phyloP scores from a whole-genome alignment of 2,888 invertebrate species.

The Coleophora flavipennella region DNA sequence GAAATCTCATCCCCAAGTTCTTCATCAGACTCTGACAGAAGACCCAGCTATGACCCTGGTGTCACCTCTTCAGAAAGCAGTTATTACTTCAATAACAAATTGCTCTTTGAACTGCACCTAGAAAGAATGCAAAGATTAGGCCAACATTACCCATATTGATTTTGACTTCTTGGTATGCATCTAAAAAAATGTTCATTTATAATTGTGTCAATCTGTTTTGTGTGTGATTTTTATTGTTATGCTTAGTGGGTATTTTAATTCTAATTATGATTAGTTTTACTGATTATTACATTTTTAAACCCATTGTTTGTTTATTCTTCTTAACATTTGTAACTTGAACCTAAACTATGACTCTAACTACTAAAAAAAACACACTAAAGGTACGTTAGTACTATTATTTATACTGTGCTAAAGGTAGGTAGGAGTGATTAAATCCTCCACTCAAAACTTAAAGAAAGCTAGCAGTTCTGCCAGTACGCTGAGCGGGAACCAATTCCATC shows the following conservation, averaged over 20 bases:
- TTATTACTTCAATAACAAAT: constrained; percentile 89
- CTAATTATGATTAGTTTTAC: not conserved
- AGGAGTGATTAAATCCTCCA: too few species aligned
- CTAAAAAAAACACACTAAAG: too few species aligned
- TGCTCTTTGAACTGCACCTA: constrained; percentile 88
- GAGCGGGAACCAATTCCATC: too few species aligned
- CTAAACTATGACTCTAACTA: too few species aligned
- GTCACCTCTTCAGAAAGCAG: constrained; percentile 84
- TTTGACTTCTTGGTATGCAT: constrained; percentile 16
- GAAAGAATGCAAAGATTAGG: constrained; percentile 81
- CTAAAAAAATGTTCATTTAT: constrained; percentile 18
- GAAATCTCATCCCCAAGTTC: constrained; percentile 43
- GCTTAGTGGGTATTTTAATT: constrained; percentile 27
- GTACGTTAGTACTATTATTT: too few species aligned
- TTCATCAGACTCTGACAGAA: constrained; percentile 42
- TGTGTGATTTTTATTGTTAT: constrained; percentile 38
- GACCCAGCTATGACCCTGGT: constrained; percentile 81
- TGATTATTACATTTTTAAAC: constrained; percentile 24
- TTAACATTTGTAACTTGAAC: too few species aligned
- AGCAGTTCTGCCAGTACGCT: too few species aligned
- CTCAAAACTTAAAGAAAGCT: too few species aligned
- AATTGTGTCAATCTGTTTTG: constrained; percentile 22
- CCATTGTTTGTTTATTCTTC: constrained; percentile 20
- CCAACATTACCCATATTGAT: constrained; percentile 60
- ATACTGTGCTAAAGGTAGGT: too few species aligned